A percentile compares a stretch with the other conserved stretches of the same genome.
These are phyloP conservation scores for Drosophila ambigua DNA, from an alignment of 1,140 invertebrate species.

Conservation along the genomic window DNA sequence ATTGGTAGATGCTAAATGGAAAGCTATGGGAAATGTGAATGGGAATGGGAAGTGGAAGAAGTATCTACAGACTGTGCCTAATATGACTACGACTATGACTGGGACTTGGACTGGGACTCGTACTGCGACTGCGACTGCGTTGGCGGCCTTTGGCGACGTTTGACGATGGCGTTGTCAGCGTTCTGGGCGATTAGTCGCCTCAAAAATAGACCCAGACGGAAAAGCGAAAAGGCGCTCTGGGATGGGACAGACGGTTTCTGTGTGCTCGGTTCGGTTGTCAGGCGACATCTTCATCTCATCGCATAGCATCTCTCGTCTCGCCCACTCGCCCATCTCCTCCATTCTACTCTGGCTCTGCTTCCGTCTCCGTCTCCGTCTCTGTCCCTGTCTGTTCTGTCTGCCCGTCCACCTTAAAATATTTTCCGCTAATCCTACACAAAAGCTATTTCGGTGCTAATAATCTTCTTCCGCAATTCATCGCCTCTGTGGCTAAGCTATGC, in stretches of 20 bases:
- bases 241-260: conserved; percentile 14
- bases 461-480: conserved; percentile 49
- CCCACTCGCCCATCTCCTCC: conserved; percentile 21
- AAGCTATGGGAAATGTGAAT: conserved; percentile 18
- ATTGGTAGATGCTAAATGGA: conserved; percentile 19
- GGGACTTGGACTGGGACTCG: too few relatives aligned
- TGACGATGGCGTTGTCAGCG: conserved; percentile 28
- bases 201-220: conserved; percentile 76
- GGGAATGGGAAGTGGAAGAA: background rate
- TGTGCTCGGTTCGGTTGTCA: conserved; percentile 36
- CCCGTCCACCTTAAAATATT: conserved; percentile 53
- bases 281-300: conserved; percentile 45
- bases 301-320: conserved; percentile 27
- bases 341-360: conserved; percentile 3
- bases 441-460: conserved; percentile 70
- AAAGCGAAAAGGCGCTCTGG: conserved; percentile 37
- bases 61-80: too few relatives aligned
- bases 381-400: conserved; percentile 16
- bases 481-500: conserved; percentile 1
- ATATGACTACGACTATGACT: too few relatives aligned
- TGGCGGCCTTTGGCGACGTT: conserved; percentile 50
- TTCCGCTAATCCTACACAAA: conserved; percentile 69
- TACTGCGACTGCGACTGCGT: conserved; percentile 33
- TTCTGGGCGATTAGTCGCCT: conserved; percentile 75
- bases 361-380: conserved; percentile 15